Evolutionary conservation across 2,888 invertebrate species (phyloP), one percentile per base, ranked within the genome.

Genomic region (Poecilus cupreus): DNA sequence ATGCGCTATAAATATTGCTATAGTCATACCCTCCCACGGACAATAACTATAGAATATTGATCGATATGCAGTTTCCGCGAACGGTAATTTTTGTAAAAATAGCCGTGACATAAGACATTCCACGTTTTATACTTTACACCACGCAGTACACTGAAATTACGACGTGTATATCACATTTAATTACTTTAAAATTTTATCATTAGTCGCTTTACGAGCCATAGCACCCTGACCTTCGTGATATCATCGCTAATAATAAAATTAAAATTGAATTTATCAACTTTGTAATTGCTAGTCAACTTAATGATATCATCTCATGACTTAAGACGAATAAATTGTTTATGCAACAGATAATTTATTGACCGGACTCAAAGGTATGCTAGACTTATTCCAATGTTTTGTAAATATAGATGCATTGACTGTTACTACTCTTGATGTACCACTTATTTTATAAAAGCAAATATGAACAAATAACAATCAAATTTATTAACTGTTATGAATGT

Each of bases 111-210:
- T 68, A 68, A 68, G 64, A 68, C 32, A 68, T 51, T 18, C 64
- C 64, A 8, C 37, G 13, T 68, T 68, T 68, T 51, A 18, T 13
- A 18, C 51, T 51, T 43, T 68, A 37, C 64, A 68, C 64, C 11
- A 68, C 37, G 16, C 64, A n/a, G n/a, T 16, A 32, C 37, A 37
- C 8, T 68, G 32, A 68, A 68, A 37, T 68, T 68, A 68, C 64
- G 64, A 68, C 37, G 64, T 68, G 39, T 68, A 68, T 68, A 18
- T 68, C 18, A 18, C 6, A 13, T 68, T 68, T 68, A 68, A 68
- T 68, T 68, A 68, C 64, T 37, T 68, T 37, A 16, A 37, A 60
- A 37, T 68, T 68, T 68, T 68, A 68, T 68, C 64, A 68, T 68
- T 68, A 68, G 16, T 18, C 18, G 18, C 37, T 68, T 68, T 68